Evolutionary conservation across 1,140 invertebrate genomes (phyloP), one percentile per base, ranked within the genome.

Genomic region (Anastrepha obliqua): DNA sequence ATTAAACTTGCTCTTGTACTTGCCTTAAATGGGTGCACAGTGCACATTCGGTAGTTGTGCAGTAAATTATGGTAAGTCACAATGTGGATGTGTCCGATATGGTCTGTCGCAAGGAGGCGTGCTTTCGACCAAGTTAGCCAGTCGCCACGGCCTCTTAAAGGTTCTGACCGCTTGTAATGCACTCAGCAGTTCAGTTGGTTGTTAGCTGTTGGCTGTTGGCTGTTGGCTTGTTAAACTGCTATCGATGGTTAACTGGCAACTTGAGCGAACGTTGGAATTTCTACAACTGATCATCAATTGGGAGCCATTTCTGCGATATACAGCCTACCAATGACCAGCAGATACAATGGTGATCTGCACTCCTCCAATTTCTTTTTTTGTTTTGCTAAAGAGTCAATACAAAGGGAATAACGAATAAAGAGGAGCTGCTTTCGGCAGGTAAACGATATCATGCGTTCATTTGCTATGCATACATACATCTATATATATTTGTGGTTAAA

Each of bases 261-360:
- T 11, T 55, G 74, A 55, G 47, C 44, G 20, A n/a, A 55, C 17
- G 47, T 55, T 58, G 44, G 74, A 51, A 55, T 81, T 81, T 47
- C n/a, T 29, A 15, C 59, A 64, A 65, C 55, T 86, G 85, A 51
- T 65, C 85, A 62, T 86, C 58, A 44, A 86, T 86, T 62, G 85
- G 85, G 15, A 60, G 74, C 74, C 74, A 81, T 81, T 81, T 51
- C 47, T n/a, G n/a, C 20, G n/a, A 81, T 55, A 51, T 81, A 55
- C 70, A 47, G 70, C 11, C 15, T 39, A 44, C 17, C 70, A 51
- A 11, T 9, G 70, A 74, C 44, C 42, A 74, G 42, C 44, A 17
- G 44, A 47, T 74, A 44, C 42, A 74, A 51, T 74, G 70, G 42
- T 51, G 70, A 74, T 44, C 70, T 51, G 13, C 4, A 11, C 4